These are phyloP conservation scores for Microplitis deprimator DNA, from an alignment of 2,888 invertebrate genomes.

Conservation along the genomic window DNA sequence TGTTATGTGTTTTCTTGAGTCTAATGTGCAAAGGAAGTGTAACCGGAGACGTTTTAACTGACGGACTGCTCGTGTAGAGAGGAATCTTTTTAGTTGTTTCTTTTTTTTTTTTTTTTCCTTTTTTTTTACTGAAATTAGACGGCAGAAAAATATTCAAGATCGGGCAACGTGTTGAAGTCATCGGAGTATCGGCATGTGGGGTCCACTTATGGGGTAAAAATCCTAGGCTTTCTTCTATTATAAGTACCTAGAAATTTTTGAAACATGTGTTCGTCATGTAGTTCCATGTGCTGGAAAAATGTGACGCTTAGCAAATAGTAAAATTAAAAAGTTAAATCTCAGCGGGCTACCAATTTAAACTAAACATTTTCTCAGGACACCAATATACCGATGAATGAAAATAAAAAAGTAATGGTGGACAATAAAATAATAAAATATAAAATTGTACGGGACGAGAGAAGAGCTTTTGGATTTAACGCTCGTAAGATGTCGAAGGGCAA, in stretches of 20 bases:
- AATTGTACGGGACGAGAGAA: constrained; percentile 50
- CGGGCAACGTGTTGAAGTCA: constrained; percentile 13
- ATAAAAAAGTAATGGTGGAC: neutral
- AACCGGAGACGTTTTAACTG: constrained; percentile 57
- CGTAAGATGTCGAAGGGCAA: constrained; percentile 56
- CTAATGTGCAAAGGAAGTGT: constrained; percentile 48
- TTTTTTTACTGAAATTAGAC: neutral
- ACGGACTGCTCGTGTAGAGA: constrained; percentile 37
- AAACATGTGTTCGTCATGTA: constrained; percentile 66
- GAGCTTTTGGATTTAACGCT: constrained; percentile 63
- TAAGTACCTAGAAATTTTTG: constrained; percentile 53
- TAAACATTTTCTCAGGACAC: neutral
- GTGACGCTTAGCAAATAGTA: neutral
- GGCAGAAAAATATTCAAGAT: neutral
- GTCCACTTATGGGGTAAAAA: constrained; percentile 64
- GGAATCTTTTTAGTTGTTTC: neutral
- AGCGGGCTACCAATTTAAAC: constrained; percentile 8
- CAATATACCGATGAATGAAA: neutral
- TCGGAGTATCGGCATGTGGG: constrained; percentile 60
- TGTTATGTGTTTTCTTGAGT: constrained; percentile 39
- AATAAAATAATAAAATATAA: constrained; percentile 46
- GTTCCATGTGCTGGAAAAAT: constrained; percentile 37
- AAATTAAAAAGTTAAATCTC: neutral
- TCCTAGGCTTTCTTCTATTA: constrained; percentile 41
- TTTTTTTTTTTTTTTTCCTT: neutral